Evolutionary conservation across 2,797 vertebrate genomes (phyloP).

Genomic region (Propithecus deckenii): DNA sequence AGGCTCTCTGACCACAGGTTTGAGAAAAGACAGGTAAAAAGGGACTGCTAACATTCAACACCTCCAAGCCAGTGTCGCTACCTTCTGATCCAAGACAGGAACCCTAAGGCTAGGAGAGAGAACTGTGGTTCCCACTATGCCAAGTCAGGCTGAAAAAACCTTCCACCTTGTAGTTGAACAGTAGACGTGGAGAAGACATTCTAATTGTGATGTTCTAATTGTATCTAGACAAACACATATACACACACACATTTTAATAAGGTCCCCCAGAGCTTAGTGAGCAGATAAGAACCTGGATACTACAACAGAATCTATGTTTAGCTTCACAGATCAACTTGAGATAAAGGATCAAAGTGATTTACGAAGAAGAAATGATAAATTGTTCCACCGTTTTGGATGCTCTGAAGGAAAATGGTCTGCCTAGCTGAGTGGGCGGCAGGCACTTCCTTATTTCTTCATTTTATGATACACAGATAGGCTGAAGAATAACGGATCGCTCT

Average conservation of each 20-base stretch:
- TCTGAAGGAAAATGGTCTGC: conserved; percentile 19
- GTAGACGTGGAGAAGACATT: conserved; percentile 23
- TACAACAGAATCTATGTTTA: conserved; percentile 63
- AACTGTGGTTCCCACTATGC: neutral
- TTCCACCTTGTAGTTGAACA: neutral
- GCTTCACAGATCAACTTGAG: conserved; percentile 70
- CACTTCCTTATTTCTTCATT: conserved; percentile 26
- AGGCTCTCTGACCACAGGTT: neutral
- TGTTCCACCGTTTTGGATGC: neutral
- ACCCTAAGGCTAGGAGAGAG: neutral
- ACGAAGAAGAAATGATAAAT: conserved; percentile 62
- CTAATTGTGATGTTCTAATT: conserved; percentile 35
- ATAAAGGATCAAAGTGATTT: conserved; percentile 69
- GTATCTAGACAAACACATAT: neutral
- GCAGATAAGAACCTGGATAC: conserved; percentile 49
- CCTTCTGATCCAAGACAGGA: neutral
- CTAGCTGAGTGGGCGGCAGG: neutral
- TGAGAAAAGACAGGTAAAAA: neutral
- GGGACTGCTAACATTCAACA: neutral
- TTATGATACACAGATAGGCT: neutral
- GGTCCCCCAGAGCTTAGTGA: neutral
- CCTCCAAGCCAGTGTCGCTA: neutral
- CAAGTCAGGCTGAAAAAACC: neutral
- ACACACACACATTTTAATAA: neutral
- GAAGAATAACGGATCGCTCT: conserved; percentile 28